Evolutionary conservation across 1,140 invertebrate genomes (phyloP).

Genomic region (Orchestia grillus): DNA sequence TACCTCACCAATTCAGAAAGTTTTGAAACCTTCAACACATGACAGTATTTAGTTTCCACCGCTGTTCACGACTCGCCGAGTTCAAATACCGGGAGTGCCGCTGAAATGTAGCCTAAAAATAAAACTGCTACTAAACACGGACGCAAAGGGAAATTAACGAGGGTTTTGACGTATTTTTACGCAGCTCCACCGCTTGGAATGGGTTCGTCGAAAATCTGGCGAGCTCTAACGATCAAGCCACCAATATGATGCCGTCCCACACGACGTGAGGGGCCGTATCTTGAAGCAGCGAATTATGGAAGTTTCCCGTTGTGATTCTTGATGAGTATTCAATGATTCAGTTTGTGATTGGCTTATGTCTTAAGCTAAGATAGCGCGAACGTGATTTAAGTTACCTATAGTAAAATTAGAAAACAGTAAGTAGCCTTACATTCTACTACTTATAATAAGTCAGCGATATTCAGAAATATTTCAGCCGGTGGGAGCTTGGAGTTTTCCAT

Average conservation of each 20-base stretch:
- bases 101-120: too few relatives aligned
- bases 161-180: too few relatives aligned
- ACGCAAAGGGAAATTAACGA: too few relatives aligned
- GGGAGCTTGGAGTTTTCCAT: background rate
- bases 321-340: background rate
- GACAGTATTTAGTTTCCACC: too few relatives aligned
- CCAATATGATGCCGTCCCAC: background rate
- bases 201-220: background rate
- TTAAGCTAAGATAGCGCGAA: background rate
- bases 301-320: background rate
- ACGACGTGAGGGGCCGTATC: background rate
- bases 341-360: background rate
- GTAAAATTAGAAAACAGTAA: background rate
- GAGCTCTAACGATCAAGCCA: background rate
- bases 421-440: background rate
- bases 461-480: background rate
- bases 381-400: background rate
- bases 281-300: background rate
- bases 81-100: too few relatives aligned
- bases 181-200: too few relatives aligned
- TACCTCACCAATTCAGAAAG: too few relatives aligned
- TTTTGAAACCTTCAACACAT: too few relatives aligned
- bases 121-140: too few relatives aligned
- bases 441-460: background rate
- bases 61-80: too few relatives aligned